Evolutionary conservation across 2,888 invertebrate species (phyloP), one percentile per base, ranked within the genome.

Genomic region (Andrena marginata): DNA sequence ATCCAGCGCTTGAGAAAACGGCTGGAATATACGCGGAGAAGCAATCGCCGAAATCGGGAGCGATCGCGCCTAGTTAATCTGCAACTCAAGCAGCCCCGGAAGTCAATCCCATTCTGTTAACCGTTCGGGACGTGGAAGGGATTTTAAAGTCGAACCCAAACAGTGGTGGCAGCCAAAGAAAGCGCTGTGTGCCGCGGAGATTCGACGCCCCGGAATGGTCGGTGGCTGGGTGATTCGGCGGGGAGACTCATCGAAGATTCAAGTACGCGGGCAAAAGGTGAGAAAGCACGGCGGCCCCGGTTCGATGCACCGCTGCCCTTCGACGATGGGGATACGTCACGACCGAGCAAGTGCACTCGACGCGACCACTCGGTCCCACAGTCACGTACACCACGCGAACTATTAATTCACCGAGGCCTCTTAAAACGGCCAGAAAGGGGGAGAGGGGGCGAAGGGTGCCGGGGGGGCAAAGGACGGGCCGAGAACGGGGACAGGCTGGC

Each of bases 331-430:
- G 74, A 81, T 82, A 77, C 85, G 85, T 85, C 85, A 85, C 79
- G 85, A 85, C 72, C 79, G 75, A 71, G 73, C 73, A 84, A 85
- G 85, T 80, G 83, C 80, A 83, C 85, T 86, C 60, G 80, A 85
- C 69, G 63, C 13, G 64, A 68, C 70, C 76, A 78, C 79, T 84
- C 81, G 63, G 77, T 72, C 69, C 77, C 82, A 56, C 54, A 82
- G 79, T 85, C 85, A 76, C 80, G 79, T 81, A 83, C 70, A 79
- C 75, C 79, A 54, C 73, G 69, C 69, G 63, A 77, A 75, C 85
- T 75, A 85, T 85, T 85, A 85, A 85, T 85, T 85, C 71, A 73
- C 62, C 70, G 74, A 69, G 74, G 62, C 72, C 76, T 81, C 77
- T 84, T 68, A 59, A 42, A 71, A 68, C 49, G 64, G 23, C 6